Conservation (phyloP, 2,888 invertebrate species). For the Rhamphomyia laevipes region DNA sequence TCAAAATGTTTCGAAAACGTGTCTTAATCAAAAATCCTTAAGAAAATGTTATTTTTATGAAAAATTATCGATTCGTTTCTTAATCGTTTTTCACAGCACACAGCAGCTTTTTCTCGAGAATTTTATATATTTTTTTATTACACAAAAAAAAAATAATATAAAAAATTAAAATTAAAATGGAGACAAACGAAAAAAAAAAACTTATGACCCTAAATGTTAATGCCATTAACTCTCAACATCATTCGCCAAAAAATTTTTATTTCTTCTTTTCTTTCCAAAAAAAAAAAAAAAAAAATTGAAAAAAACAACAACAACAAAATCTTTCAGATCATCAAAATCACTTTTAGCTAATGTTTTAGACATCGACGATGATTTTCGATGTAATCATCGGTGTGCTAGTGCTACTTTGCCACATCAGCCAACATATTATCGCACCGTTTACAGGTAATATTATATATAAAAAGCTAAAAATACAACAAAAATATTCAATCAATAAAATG, state of each 20-base stretch:
- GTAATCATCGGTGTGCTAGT: slow-evolving; percentile 51
- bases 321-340: slow-evolving; percentile 73
- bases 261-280: no score
- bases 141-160: no score
- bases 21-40: no score
- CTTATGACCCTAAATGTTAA: background rate
- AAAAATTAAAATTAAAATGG: no score
- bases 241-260: no score
- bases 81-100: no score
- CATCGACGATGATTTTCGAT: slow-evolving; percentile 91
- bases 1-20: no score
- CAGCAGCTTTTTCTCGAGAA: no score
- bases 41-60: no score
- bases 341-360: slow-evolving; percentile 92
- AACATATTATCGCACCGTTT: slow-evolving; percentile 59
- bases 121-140: no score
- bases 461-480: background rate
- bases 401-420: slow-evolving; percentile 44
- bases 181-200: no score
- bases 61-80: no score
- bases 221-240: background rate
- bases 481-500: background rate
- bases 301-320: background rate
- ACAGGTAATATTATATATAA: slow-evolving; percentile 37
- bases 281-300: background rate